Percentiles rank a stretch among this genome's conserved stretches.
Conservation (phyloP, 1,140 invertebrate genomes). For the Telenomus remus region DNA sequence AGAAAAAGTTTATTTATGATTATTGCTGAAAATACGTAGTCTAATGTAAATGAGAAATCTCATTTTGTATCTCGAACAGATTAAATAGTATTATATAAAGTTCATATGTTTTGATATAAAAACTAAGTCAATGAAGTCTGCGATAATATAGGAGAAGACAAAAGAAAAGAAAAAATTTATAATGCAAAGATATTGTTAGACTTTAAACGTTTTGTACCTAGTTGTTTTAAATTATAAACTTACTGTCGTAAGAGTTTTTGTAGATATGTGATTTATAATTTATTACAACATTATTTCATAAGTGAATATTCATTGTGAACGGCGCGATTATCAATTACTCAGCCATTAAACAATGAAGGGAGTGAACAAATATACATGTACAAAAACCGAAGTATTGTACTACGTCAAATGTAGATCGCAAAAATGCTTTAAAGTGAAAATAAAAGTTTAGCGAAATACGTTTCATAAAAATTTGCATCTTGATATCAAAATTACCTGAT, state of each 20-base stretch:
- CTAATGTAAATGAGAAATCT: too few species aligned
- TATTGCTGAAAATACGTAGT: too few species aligned
- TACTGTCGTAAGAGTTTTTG: conserved; percentile 24
- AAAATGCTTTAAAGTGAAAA: conserved; percentile 6
- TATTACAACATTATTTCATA: too few species aligned
- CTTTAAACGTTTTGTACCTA: conserved; percentile 34
- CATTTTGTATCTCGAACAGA: conserved; percentile 15
- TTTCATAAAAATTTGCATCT: too few species aligned
- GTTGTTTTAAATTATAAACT: conserved; percentile 33
- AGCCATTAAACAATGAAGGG: too few species aligned
- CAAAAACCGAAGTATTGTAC: conserved; percentile 9
- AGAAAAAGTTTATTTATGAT: too few species aligned
- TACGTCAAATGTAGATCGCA: conserved; percentile 5
- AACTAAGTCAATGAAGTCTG: conserved; percentile 45
- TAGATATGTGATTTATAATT: too few species aligned
- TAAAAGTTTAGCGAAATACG: conserved; percentile 9
- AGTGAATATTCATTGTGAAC: too few species aligned
- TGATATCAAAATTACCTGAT: too few species aligned
- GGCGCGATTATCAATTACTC: too few species aligned
- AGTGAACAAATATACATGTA: too few species aligned
- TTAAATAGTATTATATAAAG: conserved; percentile 18
- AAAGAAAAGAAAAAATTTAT: conserved; percentile 30
- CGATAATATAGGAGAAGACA: conserved; percentile 7
- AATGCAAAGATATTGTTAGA: conserved; percentile 28
- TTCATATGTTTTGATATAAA: conserved; percentile 23